Conservation (phyloP, 2,797 vertebrate genomes). For the Chaenodraco wilsoni region DNA sequence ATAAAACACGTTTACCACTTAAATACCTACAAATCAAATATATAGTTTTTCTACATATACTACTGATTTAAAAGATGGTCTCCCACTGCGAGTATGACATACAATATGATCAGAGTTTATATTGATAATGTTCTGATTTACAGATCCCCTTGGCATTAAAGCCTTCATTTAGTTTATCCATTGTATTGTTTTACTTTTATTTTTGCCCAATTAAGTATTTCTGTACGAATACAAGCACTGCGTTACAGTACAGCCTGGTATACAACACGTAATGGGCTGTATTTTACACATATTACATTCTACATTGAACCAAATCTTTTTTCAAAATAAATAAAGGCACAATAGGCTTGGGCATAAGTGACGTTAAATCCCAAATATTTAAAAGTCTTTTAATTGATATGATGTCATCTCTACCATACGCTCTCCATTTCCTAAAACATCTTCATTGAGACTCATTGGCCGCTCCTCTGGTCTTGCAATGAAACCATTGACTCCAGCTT, state of each 20-base stretch:
- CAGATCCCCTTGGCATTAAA: not conserved
- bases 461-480: slow-evolving; percentile 55
- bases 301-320: not conserved
- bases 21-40: not conserved
- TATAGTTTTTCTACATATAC: not conserved
- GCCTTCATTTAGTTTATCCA: not conserved
- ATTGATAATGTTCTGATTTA: not conserved
- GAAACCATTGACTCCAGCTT: slow-evolving; percentile 75
- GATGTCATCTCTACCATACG: slow-evolving; percentile 20
- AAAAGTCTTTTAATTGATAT: slow-evolving; percentile 7
- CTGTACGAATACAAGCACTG: not conserved
- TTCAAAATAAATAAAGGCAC: not conserved
- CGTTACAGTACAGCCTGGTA: not conserved
- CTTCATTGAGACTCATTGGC: slow-evolving; percentile 40
- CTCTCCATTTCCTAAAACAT: slow-evolving; percentile 47
- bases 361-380: not conserved
- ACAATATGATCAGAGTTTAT: not conserved
- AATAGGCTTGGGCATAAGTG: not conserved
- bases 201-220: slow-evolving; percentile 9
- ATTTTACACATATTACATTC: not conserved
- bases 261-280: not conserved
- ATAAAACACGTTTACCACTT: not conserved
- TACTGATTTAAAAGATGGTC: not conserved
- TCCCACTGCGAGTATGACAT: not conserved
- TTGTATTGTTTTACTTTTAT: not conserved